A percentile compares a stretch with the other conserved stretches of the same genome.
phyloP scores from a whole-genome alignment of 2,797 vertebrate species.

The Liparis tanakae region DNA sequence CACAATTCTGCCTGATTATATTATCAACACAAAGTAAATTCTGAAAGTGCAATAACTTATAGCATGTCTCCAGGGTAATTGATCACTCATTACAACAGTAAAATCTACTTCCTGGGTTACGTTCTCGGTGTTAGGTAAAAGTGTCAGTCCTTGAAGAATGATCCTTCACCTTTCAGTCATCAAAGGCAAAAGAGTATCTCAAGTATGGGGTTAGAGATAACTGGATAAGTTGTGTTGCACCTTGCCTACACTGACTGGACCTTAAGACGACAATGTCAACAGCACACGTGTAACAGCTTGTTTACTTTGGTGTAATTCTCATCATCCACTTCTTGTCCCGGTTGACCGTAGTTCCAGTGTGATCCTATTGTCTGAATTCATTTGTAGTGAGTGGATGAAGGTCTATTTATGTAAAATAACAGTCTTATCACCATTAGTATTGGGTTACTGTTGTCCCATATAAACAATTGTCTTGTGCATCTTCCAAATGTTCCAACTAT shows the following conservation, averaged over 20 bases:
- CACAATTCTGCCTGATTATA: not conserved
- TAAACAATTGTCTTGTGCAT: not conserved
- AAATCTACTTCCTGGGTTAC: not conserved
- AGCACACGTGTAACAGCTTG: not conserved
- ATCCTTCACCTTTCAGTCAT: not conserved
- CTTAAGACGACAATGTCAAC: not conserved
- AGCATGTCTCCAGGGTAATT: not conserved
- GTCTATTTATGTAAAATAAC: not conserved
- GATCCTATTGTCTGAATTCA: not conserved
- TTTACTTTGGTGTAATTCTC: not conserved
- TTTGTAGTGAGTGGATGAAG: not conserved
- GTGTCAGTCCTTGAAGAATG: not conserved
- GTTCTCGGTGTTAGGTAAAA: not conserved
- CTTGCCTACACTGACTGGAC: not conserved
- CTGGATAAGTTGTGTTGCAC: slow-evolving; percentile 3
- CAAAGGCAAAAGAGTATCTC: not conserved
- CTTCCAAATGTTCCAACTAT: not conserved
- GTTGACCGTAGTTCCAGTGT: not conserved
- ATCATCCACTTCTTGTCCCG: not conserved
- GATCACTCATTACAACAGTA: not conserved
- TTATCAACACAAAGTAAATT: slow-evolving; percentile 1
- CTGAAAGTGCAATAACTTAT: not conserved
- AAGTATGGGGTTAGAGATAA: not conserved
- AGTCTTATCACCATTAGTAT: no score
- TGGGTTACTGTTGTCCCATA: not conserved